Evolutionary conservation across 2,113 vertebrate species (phyloP).

Genomic region (Tapirus terrestris): DNA sequence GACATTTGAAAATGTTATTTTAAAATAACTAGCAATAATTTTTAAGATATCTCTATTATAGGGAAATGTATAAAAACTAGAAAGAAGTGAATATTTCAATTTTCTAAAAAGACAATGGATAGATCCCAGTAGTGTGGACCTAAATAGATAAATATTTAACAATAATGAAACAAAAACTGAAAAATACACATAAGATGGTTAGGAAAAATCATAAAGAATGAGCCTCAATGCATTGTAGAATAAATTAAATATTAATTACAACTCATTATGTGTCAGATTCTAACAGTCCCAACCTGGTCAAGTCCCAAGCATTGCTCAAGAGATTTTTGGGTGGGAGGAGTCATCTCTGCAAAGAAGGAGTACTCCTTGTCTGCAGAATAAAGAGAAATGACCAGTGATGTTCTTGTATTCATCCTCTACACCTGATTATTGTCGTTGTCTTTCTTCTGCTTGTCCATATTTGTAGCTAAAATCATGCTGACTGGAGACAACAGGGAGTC

Average conservation of each 20-base stretch:
- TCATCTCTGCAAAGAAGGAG: neutral
- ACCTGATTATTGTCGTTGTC: neutral
- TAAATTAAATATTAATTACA: neutral
- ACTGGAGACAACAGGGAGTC: neutral
- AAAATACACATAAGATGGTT: neutral
- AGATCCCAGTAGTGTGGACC: neutral
- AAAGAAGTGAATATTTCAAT: neutral
- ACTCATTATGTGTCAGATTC: neutral
- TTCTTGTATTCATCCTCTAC: neutral
- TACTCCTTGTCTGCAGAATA: neutral
- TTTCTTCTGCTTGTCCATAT: neutral
- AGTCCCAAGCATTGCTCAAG: neutral
- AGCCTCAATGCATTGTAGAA: neutral
- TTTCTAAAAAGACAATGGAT: slow-evolving; percentile 2
- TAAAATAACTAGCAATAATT: neutral
- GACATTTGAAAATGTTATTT: neutral
- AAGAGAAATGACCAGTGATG: neutral
- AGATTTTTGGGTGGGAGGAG: neutral
- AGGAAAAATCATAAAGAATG: slow-evolving; percentile 11
- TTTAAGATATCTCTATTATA: neutral
- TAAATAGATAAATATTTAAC: neutral
- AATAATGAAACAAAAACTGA: neutral
- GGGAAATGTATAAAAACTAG: neutral
- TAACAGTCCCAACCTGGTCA: neutral
- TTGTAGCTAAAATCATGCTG: neutral